Base-by-base conservation (phyloP, 2,113 vertebrate genomes). In the Ptilonorhynchus violaceus region DNA sequence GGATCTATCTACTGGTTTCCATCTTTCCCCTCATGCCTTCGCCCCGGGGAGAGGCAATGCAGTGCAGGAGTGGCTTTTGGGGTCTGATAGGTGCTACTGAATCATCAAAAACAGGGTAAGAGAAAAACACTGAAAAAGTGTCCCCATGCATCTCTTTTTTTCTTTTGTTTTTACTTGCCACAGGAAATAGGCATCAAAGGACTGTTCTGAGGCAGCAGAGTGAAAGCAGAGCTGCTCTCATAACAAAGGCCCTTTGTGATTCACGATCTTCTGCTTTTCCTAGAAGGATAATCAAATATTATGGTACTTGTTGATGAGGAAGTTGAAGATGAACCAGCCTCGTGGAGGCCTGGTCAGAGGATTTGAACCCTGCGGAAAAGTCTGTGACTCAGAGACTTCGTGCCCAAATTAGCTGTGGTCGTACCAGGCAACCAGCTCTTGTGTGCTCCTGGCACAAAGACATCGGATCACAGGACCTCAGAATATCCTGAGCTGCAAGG, bases 171-270 rank as follows among this genome's bases (percentile, higher is more conserved):
- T 91, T 0, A 64, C 39, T 87, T 95, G 92, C 28, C 88, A 93
- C 96, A 96, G 96, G 96, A 97, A 97, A 68, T 14, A 78, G 68
- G 88, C 88, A 93, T 95, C 88, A 97, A 96, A 97, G 72, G 49
- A 53, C 63, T 93, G 78, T 59, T 96, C 78, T 55, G 94, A 91
- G 67, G 91, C 70, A 83, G 73, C 88, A 39, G 83, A 92, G 56
- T 42, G 56, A 88, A 68, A 95, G 42, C 63, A 86, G 42, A 92
- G 44, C 91, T 86, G 56, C 79, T 84, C 41, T 93, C 73, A 60
- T 46, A 70, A 85, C 91, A 63, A 74, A 60, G 24, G 47, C 33
- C 35, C 55, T 67, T 60, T 68, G 60, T 92, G 92, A 92, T 93
- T 94, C 92, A 80, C 7, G 3, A 53, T 42, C 47, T 95, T 95